A percentile compares a stretch with the other conserved stretches of the same genome.
phyloP scores from a whole-genome alignment of 2,888 invertebrate genomes.

The Physocephala rufipes region DNA sequence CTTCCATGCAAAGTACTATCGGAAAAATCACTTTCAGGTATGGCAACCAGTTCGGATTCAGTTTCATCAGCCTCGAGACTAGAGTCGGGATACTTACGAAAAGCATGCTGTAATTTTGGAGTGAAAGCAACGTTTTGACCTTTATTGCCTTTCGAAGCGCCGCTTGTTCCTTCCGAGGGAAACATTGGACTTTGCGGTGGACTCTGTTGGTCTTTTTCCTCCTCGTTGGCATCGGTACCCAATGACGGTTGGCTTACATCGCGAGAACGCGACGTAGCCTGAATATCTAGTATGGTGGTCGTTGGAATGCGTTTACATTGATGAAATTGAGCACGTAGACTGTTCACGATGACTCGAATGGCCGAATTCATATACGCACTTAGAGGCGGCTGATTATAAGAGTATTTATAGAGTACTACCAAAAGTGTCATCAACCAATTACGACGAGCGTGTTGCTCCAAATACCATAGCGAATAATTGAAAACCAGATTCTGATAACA shows the following conservation, averaged over 20 bases:
- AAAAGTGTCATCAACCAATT: conserved; percentile 94
- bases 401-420: conserved; percentile 94
- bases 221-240: conserved; percentile 74
- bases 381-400: conserved; percentile 77
- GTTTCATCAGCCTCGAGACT: conserved; percentile 83
- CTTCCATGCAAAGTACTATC: conserved; percentile 86
- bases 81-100: conserved; percentile 68
- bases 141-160: conserved; percentile 66
- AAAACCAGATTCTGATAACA: conserved; percentile 70
- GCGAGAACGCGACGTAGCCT: conserved; percentile 66
- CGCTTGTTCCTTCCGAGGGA: conserved; percentile 69
- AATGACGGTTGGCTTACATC: conserved; percentile 82
- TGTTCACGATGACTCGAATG: conserved; percentile 89
- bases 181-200: conserved; percentile 74
- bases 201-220: conserved; percentile 66
- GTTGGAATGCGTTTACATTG: conserved; percentile 87
- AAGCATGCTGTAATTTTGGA: conserved; percentile 71
- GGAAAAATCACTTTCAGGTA: conserved; percentile 88
- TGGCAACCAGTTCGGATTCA: conserved; percentile 88
- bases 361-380: conserved; percentile 80
- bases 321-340: conserved; percentile 78
- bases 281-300: conserved; percentile 75
- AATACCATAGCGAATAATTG: conserved; percentile 85
- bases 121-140: conserved; percentile 71
- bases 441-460: conserved; percentile 86